A percentile compares a stretch with the other conserved stretches of the same genome.
These are phyloP conservation scores for Mesocricetus auratus DNA, from an alignment of 2,113 vertebrate species.

Conservation along the genomic window DNA sequence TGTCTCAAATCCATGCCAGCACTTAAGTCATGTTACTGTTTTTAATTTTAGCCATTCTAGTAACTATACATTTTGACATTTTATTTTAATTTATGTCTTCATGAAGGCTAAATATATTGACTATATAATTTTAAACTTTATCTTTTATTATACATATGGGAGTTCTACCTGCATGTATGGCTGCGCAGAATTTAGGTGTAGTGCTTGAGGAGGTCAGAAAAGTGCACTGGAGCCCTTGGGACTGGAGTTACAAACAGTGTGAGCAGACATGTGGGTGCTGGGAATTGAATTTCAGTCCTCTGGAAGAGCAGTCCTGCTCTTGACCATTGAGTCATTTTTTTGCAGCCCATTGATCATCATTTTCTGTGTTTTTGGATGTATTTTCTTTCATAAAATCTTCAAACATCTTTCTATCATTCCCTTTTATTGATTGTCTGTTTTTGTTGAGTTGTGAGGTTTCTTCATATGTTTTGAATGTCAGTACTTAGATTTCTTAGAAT, in stretches of 20 bases:
- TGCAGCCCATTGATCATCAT: not conserved
- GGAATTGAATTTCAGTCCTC: not conserved
- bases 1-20: not conserved
- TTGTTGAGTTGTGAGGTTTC: constrained; percentile 46
- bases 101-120: not conserved
- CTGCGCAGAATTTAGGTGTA: not conserved
- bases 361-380: not conserved
- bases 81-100: constrained; percentile 27
- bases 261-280: no score
- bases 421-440: constrained; percentile 36
- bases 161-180: not conserved
- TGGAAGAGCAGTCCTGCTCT: not conserved
- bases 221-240: not conserved
- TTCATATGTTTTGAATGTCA: constrained; percentile 8
- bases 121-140: not conserved
- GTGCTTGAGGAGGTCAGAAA: not conserved
- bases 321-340: not conserved
- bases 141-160: not conserved
- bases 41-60: constrained; percentile 15
- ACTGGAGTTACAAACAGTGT: not conserved
- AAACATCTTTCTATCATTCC: not conserved
- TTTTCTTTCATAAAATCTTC: constrained; percentile 12
- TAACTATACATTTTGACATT: constrained; percentile 10
- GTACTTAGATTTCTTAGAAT: not conserved
- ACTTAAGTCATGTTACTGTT: not conserved